These are phyloP conservation scores for Protonemura montana DNA, from an alignment of 2,888 invertebrate species.

Conservation along the genomic window DNA sequence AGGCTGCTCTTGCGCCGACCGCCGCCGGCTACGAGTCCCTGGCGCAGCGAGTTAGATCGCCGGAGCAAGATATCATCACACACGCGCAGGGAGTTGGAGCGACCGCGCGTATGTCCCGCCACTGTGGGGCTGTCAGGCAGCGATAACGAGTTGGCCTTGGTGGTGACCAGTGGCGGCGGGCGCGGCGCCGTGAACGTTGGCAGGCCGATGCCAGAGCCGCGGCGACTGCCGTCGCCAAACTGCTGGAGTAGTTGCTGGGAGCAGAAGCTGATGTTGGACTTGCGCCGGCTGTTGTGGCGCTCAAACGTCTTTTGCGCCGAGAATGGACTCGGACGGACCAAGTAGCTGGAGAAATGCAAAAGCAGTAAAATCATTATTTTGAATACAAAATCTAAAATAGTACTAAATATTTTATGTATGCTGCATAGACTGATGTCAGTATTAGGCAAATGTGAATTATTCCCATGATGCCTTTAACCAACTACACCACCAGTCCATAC, in stretches of 20 bases:
- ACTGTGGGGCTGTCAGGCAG: slow-evolving; percentile 89
- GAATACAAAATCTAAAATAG: too few species aligned
- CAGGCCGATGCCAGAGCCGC: slow-evolving; percentile 74
- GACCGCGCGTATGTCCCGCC: slow-evolving; percentile 74
- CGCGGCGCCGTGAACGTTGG: slow-evolving; percentile 69
- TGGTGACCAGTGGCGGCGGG: slow-evolving; percentile 80
- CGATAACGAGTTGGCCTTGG: slow-evolving; percentile 88
- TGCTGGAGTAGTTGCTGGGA: slow-evolving; percentile 78
- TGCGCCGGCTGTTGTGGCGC: slow-evolving; percentile 87
- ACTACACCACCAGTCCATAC: too few species aligned
- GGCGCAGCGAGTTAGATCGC: slow-evolving; percentile 83
- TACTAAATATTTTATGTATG: too few species aligned
- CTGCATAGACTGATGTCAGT: too few species aligned
- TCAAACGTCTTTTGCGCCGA: slow-evolving; percentile 95
- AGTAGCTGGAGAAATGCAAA: slow-evolving; percentile 69
- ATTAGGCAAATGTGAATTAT: too few species aligned
- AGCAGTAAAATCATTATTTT: too few species aligned
- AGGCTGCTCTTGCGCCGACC: slow-evolving; percentile 80
- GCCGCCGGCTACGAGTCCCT: slow-evolving; percentile 76
- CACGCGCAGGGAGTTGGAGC: slow-evolving; percentile 86
- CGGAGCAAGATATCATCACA: slow-evolving; percentile 85
- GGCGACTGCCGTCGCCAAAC: slow-evolving; percentile 69
- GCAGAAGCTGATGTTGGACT: slow-evolving; percentile 91
- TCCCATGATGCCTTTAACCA: too few species aligned
- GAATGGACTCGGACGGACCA: slow-evolving; percentile 93